A percentile compares a stretch with the other conserved stretches of the same genome.
phyloP scores from a whole-genome alignment of 92 coral and sea anemone species.

The Nematostella vectensis region DNA sequence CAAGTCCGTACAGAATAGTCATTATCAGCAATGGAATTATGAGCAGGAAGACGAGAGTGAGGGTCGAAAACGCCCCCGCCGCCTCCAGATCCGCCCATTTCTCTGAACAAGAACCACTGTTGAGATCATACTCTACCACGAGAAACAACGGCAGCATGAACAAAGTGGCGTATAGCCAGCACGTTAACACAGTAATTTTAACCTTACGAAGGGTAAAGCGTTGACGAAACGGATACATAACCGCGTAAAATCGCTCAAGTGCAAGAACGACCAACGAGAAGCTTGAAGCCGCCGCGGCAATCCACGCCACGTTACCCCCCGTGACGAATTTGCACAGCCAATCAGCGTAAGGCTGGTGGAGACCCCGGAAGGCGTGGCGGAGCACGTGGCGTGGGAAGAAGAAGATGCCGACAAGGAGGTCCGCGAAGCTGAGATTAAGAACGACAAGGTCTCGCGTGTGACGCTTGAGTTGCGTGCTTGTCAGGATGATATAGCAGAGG shows the following conservation, averaged over 20 bases:
- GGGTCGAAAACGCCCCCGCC: constrained; percentile 14
- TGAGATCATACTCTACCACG: not conserved
- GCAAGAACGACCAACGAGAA: constrained; percentile 33
- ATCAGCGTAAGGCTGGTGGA: too few relatives aligned
- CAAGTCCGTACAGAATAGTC: constrained; percentile 22
- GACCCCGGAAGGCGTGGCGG: constrained; percentile 16
- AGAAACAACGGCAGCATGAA: constrained; percentile 33
- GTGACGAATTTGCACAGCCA: constrained; percentile 18
- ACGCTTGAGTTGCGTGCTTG: constrained; percentile 1
- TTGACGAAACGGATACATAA: constrained; percentile 26
- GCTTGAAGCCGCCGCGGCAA: constrained; percentile 31
- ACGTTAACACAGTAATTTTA: constrained; percentile 7
- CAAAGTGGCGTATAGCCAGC: constrained; percentile 22
- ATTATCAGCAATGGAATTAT: constrained; percentile 26
- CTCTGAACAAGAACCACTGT: constrained; percentile 1
- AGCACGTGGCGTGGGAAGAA: constrained; percentile 21
- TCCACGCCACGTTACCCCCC: constrained; percentile 18
- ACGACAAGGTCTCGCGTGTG: constrained; percentile 12
- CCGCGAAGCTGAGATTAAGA: constrained; percentile 10
- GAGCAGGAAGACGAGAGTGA: constrained; percentile 21
- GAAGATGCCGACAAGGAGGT: constrained; percentile 10
- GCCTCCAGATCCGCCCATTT: constrained; percentile 15
- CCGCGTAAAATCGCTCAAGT: constrained; percentile 37
- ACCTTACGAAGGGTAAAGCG: constrained; percentile 25
- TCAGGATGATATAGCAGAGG: constrained; percentile 6